Conservation (phyloP, 2,113 vertebrate genomes). For the Cyprinodon variegatus region DNA sequence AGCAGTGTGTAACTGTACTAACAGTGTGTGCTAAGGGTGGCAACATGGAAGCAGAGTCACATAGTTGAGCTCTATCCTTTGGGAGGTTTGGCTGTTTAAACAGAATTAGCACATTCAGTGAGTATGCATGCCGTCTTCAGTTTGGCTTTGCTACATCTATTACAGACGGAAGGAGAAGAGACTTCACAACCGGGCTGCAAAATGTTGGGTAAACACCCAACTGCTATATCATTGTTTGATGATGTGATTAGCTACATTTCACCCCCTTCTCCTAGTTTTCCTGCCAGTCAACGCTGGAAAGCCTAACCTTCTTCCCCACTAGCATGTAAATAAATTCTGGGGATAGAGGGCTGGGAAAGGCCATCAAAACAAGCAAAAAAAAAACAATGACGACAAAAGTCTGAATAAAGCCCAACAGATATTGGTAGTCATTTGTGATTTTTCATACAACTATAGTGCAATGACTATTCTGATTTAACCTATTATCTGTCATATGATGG, state of each 20-base stretch:
- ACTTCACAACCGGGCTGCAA: not conserved
- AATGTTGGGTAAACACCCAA: not conserved
- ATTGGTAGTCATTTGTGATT: not conserved
- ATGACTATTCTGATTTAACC: too few species aligned
- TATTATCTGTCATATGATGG: too few species aligned
- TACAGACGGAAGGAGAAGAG: conserved; percentile 12
- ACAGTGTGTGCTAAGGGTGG: conserved; percentile 28
- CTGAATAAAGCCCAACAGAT: not conserved
- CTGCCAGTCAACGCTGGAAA: too few species aligned
- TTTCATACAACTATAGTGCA: too few species aligned
- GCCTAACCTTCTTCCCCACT: not conserved
- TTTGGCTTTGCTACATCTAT: conserved; percentile 38
- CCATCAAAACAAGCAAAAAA: not conserved
- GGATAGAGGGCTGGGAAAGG: not conserved
- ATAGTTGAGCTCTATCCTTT: conserved; percentile 25
- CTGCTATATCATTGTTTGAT: not conserved
- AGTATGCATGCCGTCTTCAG: conserved; percentile 27
- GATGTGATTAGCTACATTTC: not conserved
- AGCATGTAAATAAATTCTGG: not conserved
- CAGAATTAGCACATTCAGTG: conserved; percentile 50
- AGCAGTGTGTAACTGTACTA: conserved; percentile 18
- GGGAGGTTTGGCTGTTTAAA: conserved; percentile 51
- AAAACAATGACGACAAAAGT: not conserved
- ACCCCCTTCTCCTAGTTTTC: not conserved
- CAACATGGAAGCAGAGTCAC: conserved; percentile 36